Base-by-base conservation (phyloP, 2,797 vertebrate species). In the Strix occidentalis region DNA sequence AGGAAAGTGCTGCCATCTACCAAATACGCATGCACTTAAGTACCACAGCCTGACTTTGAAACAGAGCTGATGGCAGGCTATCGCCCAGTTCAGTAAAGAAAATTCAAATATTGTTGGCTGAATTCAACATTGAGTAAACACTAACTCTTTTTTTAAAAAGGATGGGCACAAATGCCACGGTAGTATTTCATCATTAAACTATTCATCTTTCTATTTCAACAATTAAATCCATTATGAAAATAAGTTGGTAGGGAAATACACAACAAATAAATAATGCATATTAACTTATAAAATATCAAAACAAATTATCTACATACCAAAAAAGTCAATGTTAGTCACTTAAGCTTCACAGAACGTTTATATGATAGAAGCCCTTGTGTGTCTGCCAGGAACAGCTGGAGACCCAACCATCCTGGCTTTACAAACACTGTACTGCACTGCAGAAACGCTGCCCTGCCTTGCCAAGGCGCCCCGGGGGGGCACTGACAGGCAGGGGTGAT, bases 201-300 rank as follows among this genome's bases (percentile, higher is more conserved):
- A 81, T 35, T 45, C 17, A 63, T 46, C 51, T 35, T 85, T 66
- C 85, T 83, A 92, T 63, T 85, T 88, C 84, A 85, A 51, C 25
- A 45, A 18, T 56, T 61, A 90, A 63, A 64, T 61, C 39, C 17
- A 35, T 79, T 84, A 43, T 57, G 64, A 77, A 92, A 90, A 63
- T 31, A 85, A 72, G 53, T 48, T 66, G 28, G 14, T 35, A 65
- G 41, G 56, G 18, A 91, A 72, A 89, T 54, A 75, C 26, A 87
- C 33, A 77, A 82, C 51, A 86, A 91, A 88, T 68, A 82, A 84
- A 78, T 87, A 91, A 79, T 14, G 35, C 10, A 3, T 35, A 61
- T 77, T 86, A 88, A 63, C 54, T 85, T 90, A 78, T 1, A 94
- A 95, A 91, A 71, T 75, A 91, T 14, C 45, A 65, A 94, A 94